Evolutionary conservation across 2,113 vertebrate genomes (phyloP).

Genomic region (Abramis brama): DNA sequence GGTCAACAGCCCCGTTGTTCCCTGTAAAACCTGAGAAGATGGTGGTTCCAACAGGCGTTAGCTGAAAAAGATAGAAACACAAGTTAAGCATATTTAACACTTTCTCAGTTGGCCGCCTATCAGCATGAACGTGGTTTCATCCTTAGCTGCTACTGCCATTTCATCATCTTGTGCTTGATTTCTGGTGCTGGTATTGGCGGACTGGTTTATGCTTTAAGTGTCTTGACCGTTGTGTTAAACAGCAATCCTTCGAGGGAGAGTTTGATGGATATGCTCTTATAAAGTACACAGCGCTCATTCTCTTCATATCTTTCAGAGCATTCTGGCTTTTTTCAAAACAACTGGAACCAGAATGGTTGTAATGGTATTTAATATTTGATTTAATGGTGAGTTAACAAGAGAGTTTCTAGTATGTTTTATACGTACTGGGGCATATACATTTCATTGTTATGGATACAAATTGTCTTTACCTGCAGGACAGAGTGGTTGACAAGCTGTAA

Average conservation of each 20-base stretch:
- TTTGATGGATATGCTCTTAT: conserved; percentile 43
- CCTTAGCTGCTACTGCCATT: conserved; percentile 10
- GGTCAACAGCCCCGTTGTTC: conserved; percentile 91
- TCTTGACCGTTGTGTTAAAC: conserved; percentile 29
- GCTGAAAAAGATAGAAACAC: conserved; percentile 70
- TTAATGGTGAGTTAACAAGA: no score
- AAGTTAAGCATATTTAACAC: neutral
- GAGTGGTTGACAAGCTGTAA: no score
- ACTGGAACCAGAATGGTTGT: no score
- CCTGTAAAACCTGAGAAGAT: conserved; percentile 94
- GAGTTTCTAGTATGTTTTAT: no score
- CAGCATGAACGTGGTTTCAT: neutral
- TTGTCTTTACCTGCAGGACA: no score
- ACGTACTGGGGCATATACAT: no score
- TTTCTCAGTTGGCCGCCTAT: neutral
- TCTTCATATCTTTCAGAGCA: neutral
- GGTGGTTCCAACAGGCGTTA: conserved; percentile 95
- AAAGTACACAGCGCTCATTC: conserved; percentile 23
- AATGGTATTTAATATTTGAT: no score
- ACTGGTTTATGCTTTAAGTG: conserved; percentile 24
- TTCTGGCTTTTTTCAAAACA: neutral
- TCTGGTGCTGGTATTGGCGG: neutral
- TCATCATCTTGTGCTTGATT: conserved; percentile 33
- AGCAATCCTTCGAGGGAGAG: neutral
- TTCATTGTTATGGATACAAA: no score